phyloP scores from a whole-genome alignment of 2,113 vertebrate genomes.

The Microcebus jonahi region DNA sequence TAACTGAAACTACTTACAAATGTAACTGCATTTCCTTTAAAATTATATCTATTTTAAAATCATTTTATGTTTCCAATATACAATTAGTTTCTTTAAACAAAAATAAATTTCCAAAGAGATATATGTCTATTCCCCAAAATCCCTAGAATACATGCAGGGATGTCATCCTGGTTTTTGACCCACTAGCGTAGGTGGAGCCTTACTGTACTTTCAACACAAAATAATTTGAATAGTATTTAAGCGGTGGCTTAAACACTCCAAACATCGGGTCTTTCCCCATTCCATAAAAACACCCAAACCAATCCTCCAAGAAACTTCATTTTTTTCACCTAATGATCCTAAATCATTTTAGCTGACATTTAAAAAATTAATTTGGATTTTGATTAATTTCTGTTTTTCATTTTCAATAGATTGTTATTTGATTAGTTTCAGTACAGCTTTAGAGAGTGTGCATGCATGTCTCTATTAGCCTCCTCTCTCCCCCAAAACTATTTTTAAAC shows the following conservation, averaged over 20 bases:
- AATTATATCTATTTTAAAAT: background rate
- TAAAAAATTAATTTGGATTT: slow-evolving; percentile 20
- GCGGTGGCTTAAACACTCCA: background rate
- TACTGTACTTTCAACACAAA: background rate
- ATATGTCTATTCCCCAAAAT: background rate
- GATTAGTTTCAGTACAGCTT: background rate
- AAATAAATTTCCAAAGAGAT: slow-evolving; percentile 31
- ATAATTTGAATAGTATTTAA: background rate
- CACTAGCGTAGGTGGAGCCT: background rate
- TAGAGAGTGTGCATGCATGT: background rate
- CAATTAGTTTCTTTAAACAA: background rate
- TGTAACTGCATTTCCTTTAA: background rate
- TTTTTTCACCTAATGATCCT: background rate
- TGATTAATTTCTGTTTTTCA: slow-evolving; percentile 37
- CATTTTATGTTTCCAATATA: background rate
- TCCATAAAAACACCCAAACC: background rate
- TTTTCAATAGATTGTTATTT: background rate
- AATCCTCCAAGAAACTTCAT: background rate
- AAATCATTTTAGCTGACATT: background rate
- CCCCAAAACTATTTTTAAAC: background rate
- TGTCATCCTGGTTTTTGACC: background rate
- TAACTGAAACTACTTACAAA: slow-evolving; percentile 18
- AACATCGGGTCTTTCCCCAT: background rate
- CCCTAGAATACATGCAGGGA: background rate
- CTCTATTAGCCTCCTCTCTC: too few species aligned